Evolutionary conservation across 1,140 invertebrate species (phyloP).

Genomic region (Sarcophaga peregrina): DNA sequence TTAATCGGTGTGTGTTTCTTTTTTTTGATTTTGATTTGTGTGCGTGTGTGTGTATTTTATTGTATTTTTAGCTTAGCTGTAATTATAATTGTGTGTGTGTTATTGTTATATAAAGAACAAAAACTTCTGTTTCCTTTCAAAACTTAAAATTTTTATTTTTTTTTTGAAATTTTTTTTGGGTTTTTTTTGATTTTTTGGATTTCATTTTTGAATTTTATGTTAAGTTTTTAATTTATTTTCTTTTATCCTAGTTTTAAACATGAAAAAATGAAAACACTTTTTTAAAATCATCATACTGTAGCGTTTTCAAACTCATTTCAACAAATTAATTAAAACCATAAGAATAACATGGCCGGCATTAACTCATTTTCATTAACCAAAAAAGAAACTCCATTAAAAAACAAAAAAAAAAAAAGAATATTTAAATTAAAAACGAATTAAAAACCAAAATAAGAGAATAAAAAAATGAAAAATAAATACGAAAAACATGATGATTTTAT

Average conservation of each 20-base stretch:
- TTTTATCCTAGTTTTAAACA: background rate
- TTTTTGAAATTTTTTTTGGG: no score
- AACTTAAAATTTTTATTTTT: background rate
- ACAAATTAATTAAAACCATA: background rate
- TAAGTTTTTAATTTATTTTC: background rate
- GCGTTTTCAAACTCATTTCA: background rate
- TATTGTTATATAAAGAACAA: background rate
- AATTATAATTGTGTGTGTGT: slow-evolving; percentile 23
- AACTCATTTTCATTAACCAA: slow-evolving; percentile 14
- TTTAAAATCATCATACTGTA: no score
- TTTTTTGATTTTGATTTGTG: background rate
- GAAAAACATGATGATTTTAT: slow-evolving; percentile 66
- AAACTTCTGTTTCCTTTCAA: background rate
- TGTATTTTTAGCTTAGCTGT: slow-evolving; percentile 12
- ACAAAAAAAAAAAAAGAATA: background rate
- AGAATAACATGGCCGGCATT: slow-evolving; percentile 9
- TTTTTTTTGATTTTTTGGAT: no score
- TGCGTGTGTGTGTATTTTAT: slow-evolving; percentile 7
- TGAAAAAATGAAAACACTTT: background rate
- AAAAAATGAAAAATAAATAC: slow-evolving; percentile 57
- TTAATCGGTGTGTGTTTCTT: background rate
- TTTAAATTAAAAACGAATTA: slow-evolving; percentile 45
- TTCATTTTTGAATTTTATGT: no score
- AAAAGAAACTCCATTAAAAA: background rate
- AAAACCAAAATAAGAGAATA: slow-evolving; percentile 53